phyloP scores from a whole-genome alignment of 2,113 vertebrate species.

The Elephas maximus region DNA sequence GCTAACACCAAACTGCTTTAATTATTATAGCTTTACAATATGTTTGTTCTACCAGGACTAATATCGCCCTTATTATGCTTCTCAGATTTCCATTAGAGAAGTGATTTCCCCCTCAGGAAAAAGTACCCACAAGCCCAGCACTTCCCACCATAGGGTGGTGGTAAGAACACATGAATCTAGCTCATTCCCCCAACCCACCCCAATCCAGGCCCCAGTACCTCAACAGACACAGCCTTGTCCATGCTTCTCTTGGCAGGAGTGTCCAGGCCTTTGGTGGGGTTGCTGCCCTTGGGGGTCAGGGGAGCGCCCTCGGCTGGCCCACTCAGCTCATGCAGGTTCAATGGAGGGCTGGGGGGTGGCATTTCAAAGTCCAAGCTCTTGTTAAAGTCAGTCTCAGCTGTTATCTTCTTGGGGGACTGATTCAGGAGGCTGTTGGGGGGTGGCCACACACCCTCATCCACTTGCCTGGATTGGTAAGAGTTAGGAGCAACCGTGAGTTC shows the following conservation, averaged over 20 bases:
- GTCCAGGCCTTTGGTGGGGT: conserved; percentile 90
- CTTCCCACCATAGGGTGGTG: neutral
- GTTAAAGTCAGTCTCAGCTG: conserved; percentile 90
- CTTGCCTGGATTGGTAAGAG: conserved; percentile 90
- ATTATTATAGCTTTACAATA: neutral
- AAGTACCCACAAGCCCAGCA: neutral
- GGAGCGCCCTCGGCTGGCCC: conserved; percentile 82
- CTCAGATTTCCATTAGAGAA: neutral
- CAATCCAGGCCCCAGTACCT: conserved; percentile 86
- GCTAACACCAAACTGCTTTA: neutral
- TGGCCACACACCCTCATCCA: conserved; percentile 94
- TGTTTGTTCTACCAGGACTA: neutral
- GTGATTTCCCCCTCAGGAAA: neutral
- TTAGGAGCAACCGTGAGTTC: neutral
- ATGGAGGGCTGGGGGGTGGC: conserved; percentile 92
- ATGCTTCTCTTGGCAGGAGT: conserved; percentile 91
- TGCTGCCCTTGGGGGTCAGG: conserved; percentile 90
- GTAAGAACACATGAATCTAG: neutral
- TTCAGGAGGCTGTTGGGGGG: conserved; percentile 91
- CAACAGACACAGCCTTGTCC: conserved; percentile 95
- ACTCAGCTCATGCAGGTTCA: conserved; percentile 93
- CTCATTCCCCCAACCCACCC: neutral
- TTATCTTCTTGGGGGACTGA: conserved; percentile 94
- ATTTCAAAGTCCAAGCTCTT: conserved; percentile 94
- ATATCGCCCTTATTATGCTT: neutral